These are phyloP conservation scores for Myzus persicae DNA, from an alignment of 1,140 invertebrate species.

Conservation along the genomic window DNA sequence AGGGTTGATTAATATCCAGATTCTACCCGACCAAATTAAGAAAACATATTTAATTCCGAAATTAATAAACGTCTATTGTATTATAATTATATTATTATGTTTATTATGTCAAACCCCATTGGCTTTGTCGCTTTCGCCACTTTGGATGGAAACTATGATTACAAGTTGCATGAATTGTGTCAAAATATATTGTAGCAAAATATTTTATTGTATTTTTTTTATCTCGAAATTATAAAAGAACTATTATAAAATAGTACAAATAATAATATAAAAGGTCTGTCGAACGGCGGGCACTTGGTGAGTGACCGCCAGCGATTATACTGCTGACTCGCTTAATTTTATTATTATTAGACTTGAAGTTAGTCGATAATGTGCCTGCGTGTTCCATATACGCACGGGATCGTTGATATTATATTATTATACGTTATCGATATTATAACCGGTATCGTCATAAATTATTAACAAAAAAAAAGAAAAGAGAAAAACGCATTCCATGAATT, in stretches of 20 bases:
- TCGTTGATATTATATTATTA: not conserved
- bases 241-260: not conserved
- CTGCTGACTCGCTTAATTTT: not conserved
- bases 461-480: not conserved
- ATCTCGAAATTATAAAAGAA: not conserved
- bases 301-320: not conserved
- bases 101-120: not conserved
- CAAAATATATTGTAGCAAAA: too few relatives aligned
- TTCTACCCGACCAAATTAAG: not conserved
- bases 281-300: not conserved
- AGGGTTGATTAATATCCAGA: not conserved
- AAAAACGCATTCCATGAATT: not conserved
- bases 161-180: too few relatives aligned
- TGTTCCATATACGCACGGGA: not conserved
- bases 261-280: not conserved
- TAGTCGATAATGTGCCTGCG: not conserved
- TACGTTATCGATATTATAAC: not conserved
- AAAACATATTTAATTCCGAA: not conserved
- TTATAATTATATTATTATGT: not conserved
- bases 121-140: too few relatives aligned
- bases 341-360: not conserved
- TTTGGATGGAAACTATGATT: not conserved
- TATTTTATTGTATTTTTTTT: not conserved
- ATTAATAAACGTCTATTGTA: too few relatives aligned
- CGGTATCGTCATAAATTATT: not conserved